These are phyloP conservation scores for Sturnus vulgaris DNA, from an alignment of 2,113 vertebrate genomes.

Conservation along the genomic window DNA sequence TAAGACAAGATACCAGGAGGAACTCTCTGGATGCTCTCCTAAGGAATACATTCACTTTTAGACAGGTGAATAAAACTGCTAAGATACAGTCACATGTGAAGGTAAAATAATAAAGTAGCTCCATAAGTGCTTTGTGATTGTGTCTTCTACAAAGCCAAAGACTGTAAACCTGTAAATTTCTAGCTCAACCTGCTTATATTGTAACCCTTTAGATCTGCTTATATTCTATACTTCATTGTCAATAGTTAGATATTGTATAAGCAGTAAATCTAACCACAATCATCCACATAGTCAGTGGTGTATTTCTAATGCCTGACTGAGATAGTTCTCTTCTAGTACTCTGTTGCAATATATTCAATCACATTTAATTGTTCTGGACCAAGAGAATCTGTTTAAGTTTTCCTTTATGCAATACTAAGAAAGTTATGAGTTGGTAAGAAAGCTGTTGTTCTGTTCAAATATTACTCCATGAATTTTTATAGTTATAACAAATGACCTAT, in stretches of 20 bases:
- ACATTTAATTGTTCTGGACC: background rate
- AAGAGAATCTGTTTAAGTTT: background rate
- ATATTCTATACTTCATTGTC: background rate
- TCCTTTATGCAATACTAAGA: background rate
- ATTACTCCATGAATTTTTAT: background rate
- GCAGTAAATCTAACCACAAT: background rate
- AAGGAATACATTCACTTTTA: background rate
- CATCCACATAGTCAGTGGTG: background rate
- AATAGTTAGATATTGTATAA: background rate
- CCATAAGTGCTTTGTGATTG: background rate
- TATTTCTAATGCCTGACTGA: background rate
- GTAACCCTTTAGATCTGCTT: background rate
- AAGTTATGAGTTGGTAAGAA: background rate
- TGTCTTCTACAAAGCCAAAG: background rate
- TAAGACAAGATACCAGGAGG: background rate
- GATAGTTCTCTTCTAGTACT: background rate
- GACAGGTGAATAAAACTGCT: background rate
- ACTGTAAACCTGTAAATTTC: background rate
- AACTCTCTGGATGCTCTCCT: background rate
- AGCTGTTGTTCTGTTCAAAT: background rate
- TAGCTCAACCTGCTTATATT: background rate
- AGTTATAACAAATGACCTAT: background rate
- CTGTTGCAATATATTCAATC: background rate
- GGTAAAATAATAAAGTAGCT: background rate
- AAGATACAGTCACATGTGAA: background rate